Base-by-base conservation (phyloP, 1,140 invertebrate genomes). In the Cotesia typhae region DNA sequence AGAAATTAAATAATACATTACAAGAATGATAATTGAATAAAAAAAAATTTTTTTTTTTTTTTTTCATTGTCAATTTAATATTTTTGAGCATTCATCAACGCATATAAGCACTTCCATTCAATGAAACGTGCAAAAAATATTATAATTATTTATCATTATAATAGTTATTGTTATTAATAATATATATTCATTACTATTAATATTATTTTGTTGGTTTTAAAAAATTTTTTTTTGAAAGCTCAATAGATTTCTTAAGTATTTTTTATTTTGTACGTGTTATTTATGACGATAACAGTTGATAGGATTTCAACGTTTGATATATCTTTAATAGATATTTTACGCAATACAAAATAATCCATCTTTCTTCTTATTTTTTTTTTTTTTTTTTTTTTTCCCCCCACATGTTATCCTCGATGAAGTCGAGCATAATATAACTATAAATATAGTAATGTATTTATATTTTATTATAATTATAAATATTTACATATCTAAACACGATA, bases 301-400 rank as follows among this genome's bases (percentile, higher is more conserved):
- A 83, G 74, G 82, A 80, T 73, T 82, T 78, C 78, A 84, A 84
- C 82, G 81, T 77, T 77, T 79, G 78, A 83, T 84, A 84, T 82
- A 76, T 82, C 77, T 83, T 47, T 81, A 75, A 66, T 80, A 79
- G 80, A 76, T 82, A 79, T 71, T 71, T 77, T 79, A 80, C 17
- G 41, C 66, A 74, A 76, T 81, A 80, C 66, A 77, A 82, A 73
- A 74, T 79, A 81, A 77, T 75, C 79, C 74, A 77, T 77, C 73
- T 76, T 76, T 79, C 70, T 17, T 20, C 28, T 35, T 37, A 5
- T 38, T 59, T 36, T 36, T 68, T 68, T 57, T 10, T 55, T 37
- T n/a, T 53, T 47, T 47, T 47, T 68, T 57, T 10, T 14, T 14
- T 55, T 37, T n/a, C 37, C 10, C 10, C 9, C 41, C 10, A 6